Evolutionary conservation across 2,797 vertebrate species (phyloP), one percentile per base, ranked within the genome.

Genomic region (Phataginus tricuspis): DNA sequence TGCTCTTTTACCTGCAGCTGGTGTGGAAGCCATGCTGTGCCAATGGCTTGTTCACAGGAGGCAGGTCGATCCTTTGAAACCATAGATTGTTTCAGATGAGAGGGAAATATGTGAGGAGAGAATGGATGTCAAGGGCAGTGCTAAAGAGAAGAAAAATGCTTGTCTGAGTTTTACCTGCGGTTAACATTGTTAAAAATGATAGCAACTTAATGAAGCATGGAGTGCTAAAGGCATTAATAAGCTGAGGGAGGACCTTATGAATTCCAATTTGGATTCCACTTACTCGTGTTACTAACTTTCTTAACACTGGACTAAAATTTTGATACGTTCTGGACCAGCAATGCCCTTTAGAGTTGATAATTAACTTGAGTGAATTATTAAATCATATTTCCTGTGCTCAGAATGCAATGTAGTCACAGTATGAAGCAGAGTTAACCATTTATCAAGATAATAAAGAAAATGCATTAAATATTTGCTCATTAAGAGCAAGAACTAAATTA

Each of bases 1-100:
- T 97, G 95, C 72, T 97, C 94, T 96, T 97, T 96, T 95, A 63
- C 66, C 96, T 91, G 94, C 59, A 86, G 87, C 94, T 92, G 45
- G 53, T 80, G 68, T 90, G 78, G 96, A 86, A 86, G 39, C 72
- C 91, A 21, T 72, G 94, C 97, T 94, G 90, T 83, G 86, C 71
- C 91, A 79, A 64, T 59, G 89, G 68, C 91, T 97, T 86, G 77
- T 29, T 96, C 95, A 68, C 91, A 86, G 97, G 85, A 92, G 80
- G 55, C 86, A 94, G 93, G 96, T 92, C 95, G 94, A 45, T 90
- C 89, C 92, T 96, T 94, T 94, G 79, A 97, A 96, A 75, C 59
- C 25, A 31, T 19, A 85, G 95, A 92, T 95, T 86, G 83, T 93
- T 97, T 96, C 94, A 83, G 92, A 94, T 90, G 45, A 94, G 97